Evolutionary conservation across 2,797 vertebrate species (phyloP).

Genomic region (Neosalanx taihuensis): DNA sequence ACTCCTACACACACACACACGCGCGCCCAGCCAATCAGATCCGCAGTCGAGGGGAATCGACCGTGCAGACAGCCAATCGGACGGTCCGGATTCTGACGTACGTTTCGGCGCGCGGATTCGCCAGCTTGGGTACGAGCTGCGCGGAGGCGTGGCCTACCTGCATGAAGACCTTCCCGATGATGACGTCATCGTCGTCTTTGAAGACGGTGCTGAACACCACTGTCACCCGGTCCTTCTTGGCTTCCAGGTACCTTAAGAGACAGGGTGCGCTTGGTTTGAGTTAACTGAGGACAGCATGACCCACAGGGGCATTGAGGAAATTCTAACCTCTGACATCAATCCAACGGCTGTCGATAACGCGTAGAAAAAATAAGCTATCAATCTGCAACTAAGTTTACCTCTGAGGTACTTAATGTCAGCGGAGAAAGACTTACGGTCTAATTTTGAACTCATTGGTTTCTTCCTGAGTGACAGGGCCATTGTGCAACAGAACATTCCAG

Average conservation of each 20-base stretch:
- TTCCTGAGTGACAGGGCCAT: too few species aligned
- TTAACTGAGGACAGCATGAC: too few species aligned
- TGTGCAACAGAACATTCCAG: too few species aligned
- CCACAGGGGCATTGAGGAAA: too few species aligned
- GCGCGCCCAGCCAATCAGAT: not conserved
- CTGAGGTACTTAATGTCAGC: too few species aligned
- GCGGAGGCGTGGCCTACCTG: conserved; percentile 74
- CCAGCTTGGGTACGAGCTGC: not conserved
- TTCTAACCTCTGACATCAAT: too few species aligned
- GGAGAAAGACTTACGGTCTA: too few species aligned
- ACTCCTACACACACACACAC: conserved; percentile 75
- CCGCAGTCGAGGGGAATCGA: not conserved
- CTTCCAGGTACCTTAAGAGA: conserved; percentile 88
- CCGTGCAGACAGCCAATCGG: not conserved
- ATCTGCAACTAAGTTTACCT: too few species aligned
- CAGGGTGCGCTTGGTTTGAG: not conserved
- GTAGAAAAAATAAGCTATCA: too few species aligned
- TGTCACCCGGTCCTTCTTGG: conserved; percentile 97
- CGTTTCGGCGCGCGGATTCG: too few species aligned
- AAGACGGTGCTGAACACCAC: conserved; percentile 99
- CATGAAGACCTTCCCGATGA: conserved; percentile 99
- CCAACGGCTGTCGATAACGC: too few species aligned
- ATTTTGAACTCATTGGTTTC: too few species aligned
- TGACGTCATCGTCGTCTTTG: conserved; percentile 97
- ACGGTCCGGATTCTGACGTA: not conserved